These are phyloP conservation scores for Misgurnus mizolepis DNA, from an alignment of 2,113 vertebrate genomes.

Conservation along the genomic window DNA sequence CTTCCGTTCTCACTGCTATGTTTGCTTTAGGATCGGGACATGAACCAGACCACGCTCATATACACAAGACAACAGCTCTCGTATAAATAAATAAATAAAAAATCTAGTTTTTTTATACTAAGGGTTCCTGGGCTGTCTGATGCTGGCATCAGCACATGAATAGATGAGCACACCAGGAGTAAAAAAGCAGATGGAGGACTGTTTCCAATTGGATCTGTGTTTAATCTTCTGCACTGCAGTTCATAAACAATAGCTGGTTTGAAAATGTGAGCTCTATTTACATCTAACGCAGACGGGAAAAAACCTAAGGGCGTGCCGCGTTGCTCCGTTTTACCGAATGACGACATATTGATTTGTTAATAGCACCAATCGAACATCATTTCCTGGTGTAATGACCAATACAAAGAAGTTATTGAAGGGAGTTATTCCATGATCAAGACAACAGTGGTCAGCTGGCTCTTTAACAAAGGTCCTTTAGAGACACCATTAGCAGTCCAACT, in stretches of 20 bases:
- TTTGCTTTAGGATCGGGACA: background rate
- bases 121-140: no score
- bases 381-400: constrained; percentile 39
- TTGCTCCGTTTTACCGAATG: constrained; percentile 37
- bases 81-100: no score
- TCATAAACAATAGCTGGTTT: constrained; percentile 58
- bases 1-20: constrained; percentile 41
- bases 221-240: constrained; percentile 58
- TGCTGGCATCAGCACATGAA: constrained; percentile 31
- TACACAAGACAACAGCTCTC: no score
- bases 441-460: constrained; percentile 16
- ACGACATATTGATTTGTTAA: constrained; percentile 63
- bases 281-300: constrained; percentile 39
- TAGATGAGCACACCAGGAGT: constrained; percentile 63
- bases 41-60: background rate
- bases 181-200: constrained; percentile 42
- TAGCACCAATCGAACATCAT: constrained; percentile 64
- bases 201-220: constrained; percentile 56
- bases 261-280: constrained; percentile 33
- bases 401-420: constrained; percentile 16
- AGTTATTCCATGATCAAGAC: constrained; percentile 27
- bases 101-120: no score
- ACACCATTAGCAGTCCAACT: background rate
- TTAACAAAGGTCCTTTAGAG: constrained; percentile 7
- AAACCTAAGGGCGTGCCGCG: constrained; percentile 29